Evolutionary conservation across 2,888 invertebrate species (phyloP).

Genomic region (Aphodius sticticus): DNA sequence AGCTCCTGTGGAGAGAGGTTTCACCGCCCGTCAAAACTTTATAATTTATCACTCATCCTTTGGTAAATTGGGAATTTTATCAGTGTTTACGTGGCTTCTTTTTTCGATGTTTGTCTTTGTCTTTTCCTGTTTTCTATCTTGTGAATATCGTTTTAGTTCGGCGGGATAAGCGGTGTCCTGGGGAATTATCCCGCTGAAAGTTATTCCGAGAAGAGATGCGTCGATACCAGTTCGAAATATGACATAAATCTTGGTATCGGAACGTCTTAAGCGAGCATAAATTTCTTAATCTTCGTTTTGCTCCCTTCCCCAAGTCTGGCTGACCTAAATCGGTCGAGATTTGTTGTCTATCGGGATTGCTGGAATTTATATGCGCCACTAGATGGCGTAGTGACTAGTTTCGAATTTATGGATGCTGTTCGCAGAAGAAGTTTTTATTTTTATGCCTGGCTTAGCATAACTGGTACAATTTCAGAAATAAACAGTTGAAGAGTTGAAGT

Average conservation of each 20-base stretch:
- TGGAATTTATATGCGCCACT: neutral
- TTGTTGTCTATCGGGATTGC: neutral
- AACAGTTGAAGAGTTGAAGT: no score
- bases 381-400: neutral
- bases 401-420: neutral
- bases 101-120: slow-evolving; percentile 12
- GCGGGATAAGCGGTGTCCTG: neutral
- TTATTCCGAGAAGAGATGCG: neutral
- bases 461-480: no score
- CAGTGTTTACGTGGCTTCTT: slow-evolving; percentile 12
- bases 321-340: neutral
- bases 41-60: neutral
- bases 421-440: no score
- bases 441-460: no score
- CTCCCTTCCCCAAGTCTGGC: neutral
- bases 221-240: neutral
- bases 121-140: slow-evolving; percentile 9
- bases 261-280: neutral
- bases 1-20: no score
- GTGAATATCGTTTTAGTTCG: slow-evolving; percentile 4
- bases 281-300: slow-evolving; percentile 5
- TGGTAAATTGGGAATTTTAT: slow-evolving; percentile 25
- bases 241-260: slow-evolving; percentile 4
- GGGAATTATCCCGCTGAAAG: neutral
- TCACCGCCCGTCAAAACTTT: slow-evolving; percentile 12